Conservation (phyloP, 1,140 invertebrate species). For the Idris sp. region DNA sequence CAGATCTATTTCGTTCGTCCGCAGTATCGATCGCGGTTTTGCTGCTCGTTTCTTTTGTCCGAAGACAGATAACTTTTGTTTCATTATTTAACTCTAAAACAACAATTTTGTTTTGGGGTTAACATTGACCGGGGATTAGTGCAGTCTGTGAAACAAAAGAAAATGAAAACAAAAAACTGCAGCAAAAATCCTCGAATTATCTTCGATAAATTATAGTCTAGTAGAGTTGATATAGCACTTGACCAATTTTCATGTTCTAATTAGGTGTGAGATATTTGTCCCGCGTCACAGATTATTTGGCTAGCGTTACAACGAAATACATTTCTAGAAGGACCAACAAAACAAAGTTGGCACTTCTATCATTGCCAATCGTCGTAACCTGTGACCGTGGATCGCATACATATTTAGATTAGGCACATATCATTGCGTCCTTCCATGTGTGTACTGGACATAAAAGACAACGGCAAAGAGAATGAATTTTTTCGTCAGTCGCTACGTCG, state of each 20-base stretch:
- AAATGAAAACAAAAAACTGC: no score
- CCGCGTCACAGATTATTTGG: constrained; percentile 47
- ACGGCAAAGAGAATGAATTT: constrained; percentile 27
- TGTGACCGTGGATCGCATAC: constrained; percentile 41
- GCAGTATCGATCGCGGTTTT: constrained; percentile 20
- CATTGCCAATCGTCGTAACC: constrained; percentile 8
- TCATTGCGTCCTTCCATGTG: constrained; percentile 70
- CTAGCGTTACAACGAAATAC: constrained; percentile 17
- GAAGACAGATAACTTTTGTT: no score
- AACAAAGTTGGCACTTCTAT: neutral
- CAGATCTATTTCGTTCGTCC: constrained; percentile 22
- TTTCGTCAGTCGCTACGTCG: constrained; percentile 1
- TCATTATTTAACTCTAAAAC: no score
- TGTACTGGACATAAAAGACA: constrained; percentile 52
- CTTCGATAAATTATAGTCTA: constrained; percentile 60
- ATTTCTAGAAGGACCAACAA: no score
- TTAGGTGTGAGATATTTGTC: constrained; percentile 52
- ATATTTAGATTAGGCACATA: constrained; percentile 71
- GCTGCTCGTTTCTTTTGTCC: neutral
- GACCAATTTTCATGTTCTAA: constrained; percentile 73
- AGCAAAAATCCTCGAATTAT: constrained; percentile 37
- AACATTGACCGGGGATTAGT: no score
- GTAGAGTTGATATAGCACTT: constrained; percentile 70
- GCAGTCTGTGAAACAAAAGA: no score
- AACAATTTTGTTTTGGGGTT: no score